Evolutionary conservation across 2,113 vertebrate genomes (phyloP).

Genomic region (human): DNA sequence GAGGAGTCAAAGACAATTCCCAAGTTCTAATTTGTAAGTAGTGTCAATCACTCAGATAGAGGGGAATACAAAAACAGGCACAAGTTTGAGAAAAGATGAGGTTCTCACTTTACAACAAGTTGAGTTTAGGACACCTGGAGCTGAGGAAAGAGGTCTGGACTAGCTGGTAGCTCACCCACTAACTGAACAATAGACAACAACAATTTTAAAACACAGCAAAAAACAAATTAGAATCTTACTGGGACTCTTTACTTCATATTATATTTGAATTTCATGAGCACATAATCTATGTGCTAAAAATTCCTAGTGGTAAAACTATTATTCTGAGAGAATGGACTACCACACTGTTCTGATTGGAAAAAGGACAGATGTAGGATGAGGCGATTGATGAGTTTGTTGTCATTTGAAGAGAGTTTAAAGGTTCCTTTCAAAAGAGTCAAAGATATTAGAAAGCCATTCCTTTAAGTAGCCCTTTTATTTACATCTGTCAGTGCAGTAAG

Average conservation of each 20-base stretch:
- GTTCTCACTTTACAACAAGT: background rate
- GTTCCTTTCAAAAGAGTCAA: slow-evolving; percentile 12
- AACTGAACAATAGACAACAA: background rate
- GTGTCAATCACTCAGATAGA: background rate
- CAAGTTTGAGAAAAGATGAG: background rate
- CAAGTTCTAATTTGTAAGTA: background rate
- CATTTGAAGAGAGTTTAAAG: background rate
- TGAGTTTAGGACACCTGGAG: background rate
- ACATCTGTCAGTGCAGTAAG: background rate
- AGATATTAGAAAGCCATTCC: background rate
- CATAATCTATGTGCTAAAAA: background rate
- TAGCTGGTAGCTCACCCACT: background rate
- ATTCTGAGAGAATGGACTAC: slow-evolving; percentile 1
- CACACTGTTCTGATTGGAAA: background rate
- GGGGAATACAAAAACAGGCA: background rate
- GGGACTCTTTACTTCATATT: background rate
- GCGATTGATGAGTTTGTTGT: background rate
- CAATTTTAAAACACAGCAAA: background rate
- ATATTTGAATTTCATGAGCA: slow-evolving; percentile 49
- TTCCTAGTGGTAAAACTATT: background rate
- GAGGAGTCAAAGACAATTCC: background rate
- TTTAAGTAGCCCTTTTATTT: background rate
- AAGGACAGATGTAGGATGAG: background rate
- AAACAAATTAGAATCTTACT: background rate
- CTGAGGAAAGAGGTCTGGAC: background rate